A percentile compares a stretch with the other conserved stretches of the same genome.
Conservation (phyloP, 1,140 invertebrate species). For the Papilio polyxenes region DNA sequence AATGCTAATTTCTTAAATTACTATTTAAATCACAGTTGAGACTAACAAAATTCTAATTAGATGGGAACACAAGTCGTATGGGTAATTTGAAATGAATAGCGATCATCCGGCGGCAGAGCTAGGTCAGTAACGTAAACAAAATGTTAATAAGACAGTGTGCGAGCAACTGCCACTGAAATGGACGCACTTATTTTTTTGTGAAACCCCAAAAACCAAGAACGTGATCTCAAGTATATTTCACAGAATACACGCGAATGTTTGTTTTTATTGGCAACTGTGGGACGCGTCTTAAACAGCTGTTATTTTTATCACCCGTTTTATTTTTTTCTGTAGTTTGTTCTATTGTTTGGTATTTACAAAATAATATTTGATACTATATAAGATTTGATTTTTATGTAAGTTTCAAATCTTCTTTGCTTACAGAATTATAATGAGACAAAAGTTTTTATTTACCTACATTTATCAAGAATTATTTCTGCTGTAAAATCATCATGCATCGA, state of each 20-base stretch:
- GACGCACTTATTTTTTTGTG: conserved; percentile 20
- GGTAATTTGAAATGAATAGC: conserved; percentile 9
- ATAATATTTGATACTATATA: conserved; percentile 22
- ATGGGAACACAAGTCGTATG: background rate
- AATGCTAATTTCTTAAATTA: too few species aligned
- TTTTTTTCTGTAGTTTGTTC: background rate
- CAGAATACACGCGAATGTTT: conserved; percentile 28
- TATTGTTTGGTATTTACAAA: conserved; percentile 6
- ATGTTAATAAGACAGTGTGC: conserved; percentile 18
- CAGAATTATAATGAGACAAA: background rate
- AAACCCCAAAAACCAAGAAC: conserved; percentile 23
- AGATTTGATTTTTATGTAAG: background rate
- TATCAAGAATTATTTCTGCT: background rate
- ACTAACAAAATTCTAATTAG: background rate
- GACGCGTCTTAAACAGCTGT: conserved; percentile 16
- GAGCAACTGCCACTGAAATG: conserved; percentile 20
- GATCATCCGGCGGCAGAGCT: background rate
- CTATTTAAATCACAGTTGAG: background rate
- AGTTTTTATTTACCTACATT: background rate
- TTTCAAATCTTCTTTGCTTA: background rate
- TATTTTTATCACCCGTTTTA: conserved; percentile 25
- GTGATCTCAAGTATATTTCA: conserved; percentile 33
- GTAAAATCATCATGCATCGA: background rate
- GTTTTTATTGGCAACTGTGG: conserved; percentile 30
- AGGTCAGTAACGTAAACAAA: conserved; percentile 25